phyloP scores from a whole-genome alignment of 2,888 invertebrate genomes.

The Pollenia angustigena region DNA sequence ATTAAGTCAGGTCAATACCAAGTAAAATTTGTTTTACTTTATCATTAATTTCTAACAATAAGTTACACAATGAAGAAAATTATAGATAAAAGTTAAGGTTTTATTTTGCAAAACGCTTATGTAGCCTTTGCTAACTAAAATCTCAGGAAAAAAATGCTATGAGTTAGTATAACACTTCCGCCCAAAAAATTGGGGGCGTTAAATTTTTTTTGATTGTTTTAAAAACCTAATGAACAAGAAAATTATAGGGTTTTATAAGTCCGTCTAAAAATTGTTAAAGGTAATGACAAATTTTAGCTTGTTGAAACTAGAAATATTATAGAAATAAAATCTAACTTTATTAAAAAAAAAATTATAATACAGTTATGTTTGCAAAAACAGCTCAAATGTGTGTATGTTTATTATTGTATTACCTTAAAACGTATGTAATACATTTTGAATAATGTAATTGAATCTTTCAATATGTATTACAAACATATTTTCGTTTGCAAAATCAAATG shows the following conservation, averaged over 20 bases:
- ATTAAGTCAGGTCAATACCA: no score
- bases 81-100: background rate
- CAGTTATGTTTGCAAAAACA: constrained; percentile 19
- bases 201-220: constrained; percentile 12
- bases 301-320: background rate
- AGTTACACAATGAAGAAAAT: background rate
- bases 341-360: constrained; percentile 18
- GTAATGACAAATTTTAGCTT: constrained; percentile 12
- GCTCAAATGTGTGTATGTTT: background rate
- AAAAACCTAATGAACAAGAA: constrained; percentile 51
- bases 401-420: background rate
- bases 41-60: background rate
- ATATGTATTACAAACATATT: constrained; percentile 32
- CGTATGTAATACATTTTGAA: constrained; percentile 34
- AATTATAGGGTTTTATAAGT: constrained; percentile 29
- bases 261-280: constrained; percentile 12
- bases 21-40: no score
- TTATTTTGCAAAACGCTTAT: background rate
- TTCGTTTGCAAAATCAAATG: constrained; percentile 53
- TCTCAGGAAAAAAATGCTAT: constrained; percentile 2
- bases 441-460: constrained; percentile 63
- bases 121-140: constrained; percentile 1
- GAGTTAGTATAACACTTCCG: constrained; percentile 53
- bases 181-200: background rate
- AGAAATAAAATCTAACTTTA: constrained; percentile 16